Evolutionary conservation across 2,113 vertebrate species (phyloP).

Genomic region (Potamarius usumacintae): DNA sequence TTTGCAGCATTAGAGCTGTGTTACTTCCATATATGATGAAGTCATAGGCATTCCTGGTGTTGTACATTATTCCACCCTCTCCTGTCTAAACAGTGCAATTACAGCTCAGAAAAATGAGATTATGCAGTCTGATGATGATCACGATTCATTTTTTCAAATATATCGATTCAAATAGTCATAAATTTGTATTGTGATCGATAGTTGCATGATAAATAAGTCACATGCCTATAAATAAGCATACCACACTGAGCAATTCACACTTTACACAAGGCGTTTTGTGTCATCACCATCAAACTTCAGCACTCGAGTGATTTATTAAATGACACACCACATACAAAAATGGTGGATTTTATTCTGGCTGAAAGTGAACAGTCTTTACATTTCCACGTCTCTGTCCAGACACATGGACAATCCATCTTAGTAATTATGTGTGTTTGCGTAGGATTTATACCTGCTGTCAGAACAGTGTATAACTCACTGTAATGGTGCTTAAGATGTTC

Average conservation of each 20-base stretch:
- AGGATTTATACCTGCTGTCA: conserved; percentile 40
- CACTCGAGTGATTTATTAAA: background rate
- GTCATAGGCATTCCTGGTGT: too few species aligned
- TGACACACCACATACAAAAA: background rate
- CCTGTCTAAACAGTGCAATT: too few species aligned
- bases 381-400: background rate
- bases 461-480: conserved; percentile 34
- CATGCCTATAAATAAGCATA: background rate
- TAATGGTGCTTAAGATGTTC: conserved; percentile 34
- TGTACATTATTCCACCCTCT: too few species aligned
- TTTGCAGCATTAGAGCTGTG: too few species aligned
- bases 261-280: background rate
- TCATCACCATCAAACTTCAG: background rate
- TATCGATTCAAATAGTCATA: too few species aligned
- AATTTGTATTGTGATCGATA: too few species aligned
- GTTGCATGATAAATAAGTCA: too few species aligned
- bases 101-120: too few species aligned
- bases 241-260: background rate
- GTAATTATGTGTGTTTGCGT: conserved; percentile 2
- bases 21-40: too few species aligned
- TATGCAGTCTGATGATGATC: too few species aligned
- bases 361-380: background rate
- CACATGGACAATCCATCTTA: background rate
- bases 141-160: too few species aligned
- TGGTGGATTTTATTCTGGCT: background rate